A percentile compares a stretch with the other conserved stretches of the same genome.
These are phyloP conservation scores for Sinotaia quadrata DNA, from an alignment of 2,888 invertebrate species.

Conservation along the genomic window DNA sequence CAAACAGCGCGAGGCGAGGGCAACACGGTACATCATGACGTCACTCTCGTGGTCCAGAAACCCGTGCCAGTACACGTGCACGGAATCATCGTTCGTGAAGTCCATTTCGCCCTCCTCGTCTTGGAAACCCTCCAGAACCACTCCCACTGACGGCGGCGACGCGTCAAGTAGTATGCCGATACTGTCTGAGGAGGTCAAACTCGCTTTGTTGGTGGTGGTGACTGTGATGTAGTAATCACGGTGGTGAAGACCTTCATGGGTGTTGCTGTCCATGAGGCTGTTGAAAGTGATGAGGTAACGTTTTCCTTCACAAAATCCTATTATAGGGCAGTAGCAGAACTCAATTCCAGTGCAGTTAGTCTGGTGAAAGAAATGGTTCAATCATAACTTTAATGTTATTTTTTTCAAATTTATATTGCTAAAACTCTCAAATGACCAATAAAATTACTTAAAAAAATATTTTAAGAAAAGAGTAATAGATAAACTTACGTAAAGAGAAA, in stretches of 20 bases:
- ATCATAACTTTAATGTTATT: too few relatives aligned
- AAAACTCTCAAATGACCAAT: too few relatives aligned
- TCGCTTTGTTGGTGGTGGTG: constrained; percentile 48
- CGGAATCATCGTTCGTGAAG: constrained; percentile 34
- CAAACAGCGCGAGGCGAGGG: too few relatives aligned
- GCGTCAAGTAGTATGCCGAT: constrained; percentile 50
- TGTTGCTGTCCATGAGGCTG: constrained; percentile 32
- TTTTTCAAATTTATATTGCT: too few relatives aligned
- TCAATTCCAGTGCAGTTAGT: too few relatives aligned
- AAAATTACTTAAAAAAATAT: too few relatives aligned
- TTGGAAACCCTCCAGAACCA: constrained; percentile 45
- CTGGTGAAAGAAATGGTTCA: too few relatives aligned
- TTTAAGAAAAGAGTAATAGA: too few relatives aligned
- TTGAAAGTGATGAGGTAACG: constrained; percentile 39
- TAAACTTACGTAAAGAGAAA: too few relatives aligned
- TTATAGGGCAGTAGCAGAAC: constrained; percentile 49
- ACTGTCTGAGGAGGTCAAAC: constrained; percentile 37
- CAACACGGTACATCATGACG: constrained; percentile 35
- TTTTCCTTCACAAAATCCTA: constrained; percentile 40
- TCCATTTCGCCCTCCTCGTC: constrained; percentile 40
- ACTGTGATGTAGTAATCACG: constrained; percentile 49
- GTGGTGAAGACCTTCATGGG: constrained; percentile 48
- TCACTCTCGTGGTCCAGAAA: constrained; percentile 49
- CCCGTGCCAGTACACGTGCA: constrained; percentile 42
- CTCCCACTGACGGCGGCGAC: constrained; percentile 49